A percentile compares a stretch with the other conserved stretches of the same genome.
phyloP scores from a whole-genome alignment of 2,113 vertebrate genomes.

The Thamnophis sirtalis region DNA sequence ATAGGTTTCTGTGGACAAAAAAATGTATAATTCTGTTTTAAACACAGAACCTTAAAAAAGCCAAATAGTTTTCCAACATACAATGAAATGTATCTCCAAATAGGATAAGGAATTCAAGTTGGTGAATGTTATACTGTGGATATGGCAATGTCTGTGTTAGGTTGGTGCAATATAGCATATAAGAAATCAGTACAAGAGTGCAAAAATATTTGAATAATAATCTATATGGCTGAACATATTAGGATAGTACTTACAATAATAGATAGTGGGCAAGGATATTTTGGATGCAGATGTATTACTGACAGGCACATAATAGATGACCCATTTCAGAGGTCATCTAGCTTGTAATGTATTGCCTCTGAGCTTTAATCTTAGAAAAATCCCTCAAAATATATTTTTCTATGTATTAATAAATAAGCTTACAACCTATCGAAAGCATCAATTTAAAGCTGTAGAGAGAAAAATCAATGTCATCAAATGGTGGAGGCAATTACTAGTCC shows the following conservation, averaged over 20 bases:
- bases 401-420: background rate
- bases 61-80: background rate
- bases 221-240: background rate
- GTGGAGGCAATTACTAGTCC: background rate
- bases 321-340: background rate
- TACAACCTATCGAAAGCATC: background rate
- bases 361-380: background rate
- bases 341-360: background rate
- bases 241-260: background rate
- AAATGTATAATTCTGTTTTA: background rate
- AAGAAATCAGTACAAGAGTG: background rate
- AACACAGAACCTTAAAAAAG: background rate
- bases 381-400: background rate
- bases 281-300: background rate
- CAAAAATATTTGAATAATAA: background rate
- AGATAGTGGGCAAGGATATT: background rate
- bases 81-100: background rate
- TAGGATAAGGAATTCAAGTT: background rate
- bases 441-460: background rate
- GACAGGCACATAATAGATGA: background rate
- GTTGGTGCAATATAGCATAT: background rate
- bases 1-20: background rate
- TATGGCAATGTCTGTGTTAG: background rate
- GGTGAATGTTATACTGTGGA: background rate
- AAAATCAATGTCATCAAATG: background rate